phyloP scores from a whole-genome alignment of 2,797 vertebrate species.

The Rhinella marina region DNA sequence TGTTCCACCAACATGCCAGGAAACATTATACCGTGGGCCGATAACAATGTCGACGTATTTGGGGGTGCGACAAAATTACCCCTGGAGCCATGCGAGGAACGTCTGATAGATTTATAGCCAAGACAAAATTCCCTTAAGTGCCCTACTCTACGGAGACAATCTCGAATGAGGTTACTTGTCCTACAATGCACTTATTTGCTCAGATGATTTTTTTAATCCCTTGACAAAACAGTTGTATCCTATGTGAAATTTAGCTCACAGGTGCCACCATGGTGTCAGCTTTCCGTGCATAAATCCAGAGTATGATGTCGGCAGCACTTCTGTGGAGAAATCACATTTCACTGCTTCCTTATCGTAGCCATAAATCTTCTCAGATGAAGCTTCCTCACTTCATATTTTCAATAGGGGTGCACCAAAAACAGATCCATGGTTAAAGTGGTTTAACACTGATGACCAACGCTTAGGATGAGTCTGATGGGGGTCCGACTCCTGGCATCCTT shows the following conservation, averaged over 20 bases:
- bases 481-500: too few relatives aligned
- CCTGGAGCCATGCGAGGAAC: conserved; percentile 90
- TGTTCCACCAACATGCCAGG: conserved; percentile 91
- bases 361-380: not conserved
- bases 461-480: too few relatives aligned
- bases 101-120: conserved; percentile 85
- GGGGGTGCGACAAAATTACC: conserved; percentile 92
- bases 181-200: conserved; percentile 64
- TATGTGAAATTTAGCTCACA: conserved; percentile 17
- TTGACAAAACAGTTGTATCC: conserved; percentile 24
- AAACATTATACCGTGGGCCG: conserved; percentile 92
- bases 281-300: conserved; percentile 38
- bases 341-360: not conserved
- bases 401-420: not conserved
- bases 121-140: conserved; percentile 63
- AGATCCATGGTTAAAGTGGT: not conserved
- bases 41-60: conserved; percentile 91
- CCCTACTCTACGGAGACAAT: conserved; percentile 68
- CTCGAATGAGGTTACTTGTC: conserved; percentile 63
- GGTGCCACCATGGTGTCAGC: conserved; percentile 2
- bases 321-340: not conserved
- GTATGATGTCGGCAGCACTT: not conserved
- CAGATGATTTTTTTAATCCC: conserved; percentile 33
- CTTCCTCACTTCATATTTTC: not conserved
- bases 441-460: too few relatives aligned